Evolutionary conservation across 2,113 vertebrate species (phyloP).

Genomic region (Trematocara macrostoma): DNA sequence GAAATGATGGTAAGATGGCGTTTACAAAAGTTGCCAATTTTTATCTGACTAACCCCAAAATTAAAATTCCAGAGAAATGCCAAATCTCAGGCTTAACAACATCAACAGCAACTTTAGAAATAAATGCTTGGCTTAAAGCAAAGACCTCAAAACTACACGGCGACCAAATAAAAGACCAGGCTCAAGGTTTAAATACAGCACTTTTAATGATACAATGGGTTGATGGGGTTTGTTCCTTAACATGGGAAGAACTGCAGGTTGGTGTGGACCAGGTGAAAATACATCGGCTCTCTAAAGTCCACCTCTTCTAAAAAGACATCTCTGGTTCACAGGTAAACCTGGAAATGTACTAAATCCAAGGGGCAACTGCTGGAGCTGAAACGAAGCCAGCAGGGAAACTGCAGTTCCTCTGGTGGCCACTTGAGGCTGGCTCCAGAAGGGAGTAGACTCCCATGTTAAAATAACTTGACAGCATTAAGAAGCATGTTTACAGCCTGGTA

Average conservation of each 20-base stretch:
- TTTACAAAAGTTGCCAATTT: background rate
- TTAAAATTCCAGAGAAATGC: fast-evolving
- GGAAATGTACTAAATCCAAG: conserved; percentile 21
- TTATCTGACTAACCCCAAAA: fast-evolving
- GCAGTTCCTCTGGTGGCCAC: background rate
- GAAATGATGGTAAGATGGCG: fast-evolving
- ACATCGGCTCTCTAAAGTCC: conserved; percentile 42
- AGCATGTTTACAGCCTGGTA: background rate
- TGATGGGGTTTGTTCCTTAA: conserved; percentile 56
- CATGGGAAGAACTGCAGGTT: conserved; percentile 59
- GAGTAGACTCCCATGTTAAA: background rate
- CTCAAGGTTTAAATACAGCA: conserved; percentile 57
- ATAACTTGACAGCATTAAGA: background rate
- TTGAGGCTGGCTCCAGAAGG: background rate
- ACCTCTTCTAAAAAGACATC: conserved; percentile 39
- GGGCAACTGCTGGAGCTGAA: background rate
- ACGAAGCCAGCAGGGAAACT: background rate
- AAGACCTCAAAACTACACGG: background rate
- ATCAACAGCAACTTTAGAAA: background rate
- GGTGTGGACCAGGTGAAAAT: conserved; percentile 51
- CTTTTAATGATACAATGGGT: conserved; percentile 71
- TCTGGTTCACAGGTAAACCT: conserved; percentile 54
- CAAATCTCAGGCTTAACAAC: fast-evolving
- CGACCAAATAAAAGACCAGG: background rate
- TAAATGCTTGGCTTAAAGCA: fast-evolving